Conservation (phyloP, 2,888 invertebrate species). For the Dolichomitus sp. region DNA sequence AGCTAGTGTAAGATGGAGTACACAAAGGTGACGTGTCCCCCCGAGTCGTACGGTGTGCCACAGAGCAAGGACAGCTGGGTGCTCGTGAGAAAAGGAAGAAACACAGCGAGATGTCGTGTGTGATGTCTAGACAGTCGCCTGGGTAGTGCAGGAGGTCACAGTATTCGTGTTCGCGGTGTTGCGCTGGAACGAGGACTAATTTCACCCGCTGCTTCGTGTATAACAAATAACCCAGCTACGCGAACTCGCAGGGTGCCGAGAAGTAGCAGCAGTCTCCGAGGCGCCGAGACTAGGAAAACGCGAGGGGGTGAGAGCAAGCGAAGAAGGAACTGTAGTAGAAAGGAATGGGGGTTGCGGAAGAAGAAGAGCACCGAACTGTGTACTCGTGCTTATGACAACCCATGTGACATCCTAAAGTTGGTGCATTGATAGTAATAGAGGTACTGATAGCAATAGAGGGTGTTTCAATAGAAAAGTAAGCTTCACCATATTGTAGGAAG, state of each 20-base stretch:
- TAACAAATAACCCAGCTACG: conserved; percentile 74
- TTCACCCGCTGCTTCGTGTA: conserved; percentile 78
- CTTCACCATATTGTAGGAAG: not conserved
- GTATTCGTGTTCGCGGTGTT: conserved; percentile 49
- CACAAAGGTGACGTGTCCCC: conserved; percentile 29
- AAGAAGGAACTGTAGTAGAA: not conserved
- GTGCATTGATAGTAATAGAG: not conserved
- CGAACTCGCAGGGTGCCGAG: conserved; percentile 3
- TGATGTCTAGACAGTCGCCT: conserved; percentile 50
- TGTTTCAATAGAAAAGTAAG: not conserved
- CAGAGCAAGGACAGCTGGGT: conserved; percentile 30
- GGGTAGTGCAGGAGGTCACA: conserved; percentile 38
- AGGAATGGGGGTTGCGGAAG: conserved; percentile 16
- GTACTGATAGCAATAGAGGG: too few relatives aligned
- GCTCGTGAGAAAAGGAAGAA: conserved; percentile 20
- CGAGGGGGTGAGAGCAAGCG: conserved; percentile 21
- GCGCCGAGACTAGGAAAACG: conserved; percentile 24
- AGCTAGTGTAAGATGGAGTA: conserved; percentile 28
- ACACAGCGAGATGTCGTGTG: not conserved
- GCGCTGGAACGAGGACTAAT: conserved; percentile 77
- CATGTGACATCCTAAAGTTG: not conserved
- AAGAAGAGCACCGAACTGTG: conserved; percentile 41
- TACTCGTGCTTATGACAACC: conserved; percentile 25
- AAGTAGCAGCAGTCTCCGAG: not conserved
- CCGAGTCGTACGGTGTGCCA: not conserved